phyloP scores from a whole-genome alignment of 2,888 invertebrate species.

The Alcis repandata region DNA sequence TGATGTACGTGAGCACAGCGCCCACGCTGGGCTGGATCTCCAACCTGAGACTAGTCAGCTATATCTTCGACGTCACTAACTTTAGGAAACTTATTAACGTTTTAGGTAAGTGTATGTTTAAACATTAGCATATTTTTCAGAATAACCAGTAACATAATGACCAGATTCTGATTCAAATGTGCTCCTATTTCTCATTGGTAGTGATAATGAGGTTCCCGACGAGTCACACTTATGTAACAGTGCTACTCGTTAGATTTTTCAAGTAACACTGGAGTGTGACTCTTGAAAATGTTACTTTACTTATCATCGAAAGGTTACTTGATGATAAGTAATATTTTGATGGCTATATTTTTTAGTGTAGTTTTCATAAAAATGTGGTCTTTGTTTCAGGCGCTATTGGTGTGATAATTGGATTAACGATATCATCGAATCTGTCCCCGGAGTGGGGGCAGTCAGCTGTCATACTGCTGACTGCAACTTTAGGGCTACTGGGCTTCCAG shows the following conservation, averaged over 20 bases:
- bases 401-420: slow-evolving; percentile 63
- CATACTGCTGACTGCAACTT: slow-evolving; percentile 55
- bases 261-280: no score
- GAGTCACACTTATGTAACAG: no score
- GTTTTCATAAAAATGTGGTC: background rate
- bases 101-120: slow-evolving; percentile 67
- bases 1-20: slow-evolving; percentile 54
- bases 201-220: no score
- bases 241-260: no score
- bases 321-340: no score
- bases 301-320: no score
- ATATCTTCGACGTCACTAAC: slow-evolving; percentile 62
- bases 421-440: slow-evolving; percentile 57
- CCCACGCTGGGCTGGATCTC: slow-evolving; percentile 66
- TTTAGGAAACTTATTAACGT: slow-evolving; percentile 71
- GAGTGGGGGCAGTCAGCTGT: slow-evolving; percentile 57
- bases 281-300: no score
- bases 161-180: background rate
- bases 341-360: no score
- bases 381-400: slow-evolving; percentile 64
- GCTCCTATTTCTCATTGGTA: background rate
- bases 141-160: no score
- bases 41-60: slow-evolving; percentile 57
- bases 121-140: no score
- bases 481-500: slow-evolving; percentile 69